Base-by-base conservation (phyloP, 2,888 invertebrate genomes). In the Drosophila neutralis region DNA sequence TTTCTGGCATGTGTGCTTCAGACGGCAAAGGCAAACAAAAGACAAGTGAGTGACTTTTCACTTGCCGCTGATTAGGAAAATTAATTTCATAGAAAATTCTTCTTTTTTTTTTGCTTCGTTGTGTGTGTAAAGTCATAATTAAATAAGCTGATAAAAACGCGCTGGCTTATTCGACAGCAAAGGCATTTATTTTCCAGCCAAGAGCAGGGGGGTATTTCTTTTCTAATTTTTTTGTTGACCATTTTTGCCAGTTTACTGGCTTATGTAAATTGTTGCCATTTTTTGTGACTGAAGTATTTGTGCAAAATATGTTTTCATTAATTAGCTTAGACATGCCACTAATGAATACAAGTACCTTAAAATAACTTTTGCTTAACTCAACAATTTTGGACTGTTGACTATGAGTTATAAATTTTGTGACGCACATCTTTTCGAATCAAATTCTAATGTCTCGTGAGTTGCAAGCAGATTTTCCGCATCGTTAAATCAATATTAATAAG, bases 41-140 rank as follows among this genome's bases (percentile, higher is more conserved):
- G 78, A 76, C 75, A 79, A 76, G 75, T 78, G 86, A 88, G 56
- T 80, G 89, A 86, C 87, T 89, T 79, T 82, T 75, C 61, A 69
- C 64, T 69, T 58, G 73, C 69, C 52, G 63, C 70, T 83, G 84
- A 89, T 85, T 89, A 79, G 77, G 75, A 63, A 83, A 85, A 89
- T 85, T 88, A 88, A 89, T 89, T 85, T 89, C 64, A 76, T 80
- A 83, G 71, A 75, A 88, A 81, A 81, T 79, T 78, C 51, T 74
- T 70, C 62, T 58, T 36, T 56, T 67, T 57, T 40, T 52, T 65
- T 24, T 36, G 35, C 35, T 40, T 29, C 48, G 76, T 64, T 54
- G 53, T 56, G 45, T 53, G 38, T 27, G 52, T 21, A 38, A 38
- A 56, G 49, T 63, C 45, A 53, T 33, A 70, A 58, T 71, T 57